Base-by-base conservation (phyloP, 2,797 vertebrate species). In the Kryptolebias ocellatus region DNA sequence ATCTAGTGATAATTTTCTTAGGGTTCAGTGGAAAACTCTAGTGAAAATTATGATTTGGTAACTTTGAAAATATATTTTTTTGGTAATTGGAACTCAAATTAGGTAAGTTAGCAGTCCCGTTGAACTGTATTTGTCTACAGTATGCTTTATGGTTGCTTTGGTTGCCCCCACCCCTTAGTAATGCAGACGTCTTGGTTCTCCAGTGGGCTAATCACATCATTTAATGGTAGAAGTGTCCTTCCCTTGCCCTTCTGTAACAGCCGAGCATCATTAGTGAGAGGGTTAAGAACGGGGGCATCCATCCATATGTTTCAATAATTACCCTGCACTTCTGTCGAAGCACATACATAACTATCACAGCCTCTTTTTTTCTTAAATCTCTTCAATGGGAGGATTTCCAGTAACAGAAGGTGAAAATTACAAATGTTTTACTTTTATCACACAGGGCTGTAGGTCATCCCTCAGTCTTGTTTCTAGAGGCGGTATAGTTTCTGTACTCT, bases 221-320 rank as follows among this genome's bases (percentile, higher is more conserved):
- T 83, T 88, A 87, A 90, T 76, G 75, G 79, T 63, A 52, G 58
- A 49, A 67, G 70, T 88, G 89, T 91, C 92, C 91, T 93, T 90
- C 81, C 64, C 18, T 7, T 82, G 84, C 84, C 89, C 89, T 90
- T 87, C 83, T 84, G 79, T 83, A 86, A 89, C 78, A 80, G 87
- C 79, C 76, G 83, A 80, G 86, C 84, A 78, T 90, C 87, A 91
- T 93, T 92, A 92, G 89, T 50, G 79, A 72, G 76, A 64, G 87
- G 87, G 89, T 90, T 85, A 89, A 87, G 80, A 87, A 87, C 79
- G 70, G 80, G 77, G 70, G 70, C 72, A 72, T 63, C 80, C 79
- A 72, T 83, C 92, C 91, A 90, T 92, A 91, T 90, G 88, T 89
- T 90, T 88, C 85, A 80, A 84, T 90, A 91, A 93, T 92, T 88